These are phyloP conservation scores for Hypocryptadius cinnamomeus DNA, from an alignment of 2,113 vertebrate species.

Conservation along the genomic window DNA sequence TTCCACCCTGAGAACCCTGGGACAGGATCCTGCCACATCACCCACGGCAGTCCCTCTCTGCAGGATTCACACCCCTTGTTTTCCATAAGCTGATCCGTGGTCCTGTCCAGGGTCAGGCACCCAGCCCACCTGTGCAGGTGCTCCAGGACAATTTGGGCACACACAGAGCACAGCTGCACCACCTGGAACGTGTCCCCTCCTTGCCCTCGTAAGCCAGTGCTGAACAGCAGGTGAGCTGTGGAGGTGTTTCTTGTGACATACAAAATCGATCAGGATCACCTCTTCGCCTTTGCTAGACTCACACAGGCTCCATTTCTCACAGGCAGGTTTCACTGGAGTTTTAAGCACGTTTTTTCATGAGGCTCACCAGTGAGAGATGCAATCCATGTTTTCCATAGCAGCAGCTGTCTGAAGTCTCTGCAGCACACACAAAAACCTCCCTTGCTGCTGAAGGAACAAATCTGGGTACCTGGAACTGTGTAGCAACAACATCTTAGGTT, in stretches of 20 bases:
- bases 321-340: not conserved
- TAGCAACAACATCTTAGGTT: not conserved
- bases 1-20: not conserved
- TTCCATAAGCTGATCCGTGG: not conserved
- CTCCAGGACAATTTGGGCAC: not conserved
- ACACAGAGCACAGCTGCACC: not conserved
- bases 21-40: not conserved
- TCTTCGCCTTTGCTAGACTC: not conserved
- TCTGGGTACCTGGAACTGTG: not conserved
- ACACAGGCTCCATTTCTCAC: not conserved
- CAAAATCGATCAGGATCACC: not conserved
- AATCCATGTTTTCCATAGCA: not conserved
- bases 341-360: not conserved
- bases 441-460: not conserved
- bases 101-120: rapidly evolving
- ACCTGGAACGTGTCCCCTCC: not conserved
- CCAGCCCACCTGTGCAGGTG: not conserved
- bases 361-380: not conserved
- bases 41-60: not conserved
- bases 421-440: not conserved
- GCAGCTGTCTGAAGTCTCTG: not conserved
- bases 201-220: not conserved
- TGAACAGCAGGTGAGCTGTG: not conserved
- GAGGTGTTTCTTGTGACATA: not conserved
- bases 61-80: not conserved